Percentiles rank a stretch among this genome's conserved stretches.
phyloP scores from a whole-genome alignment of 2,888 invertebrate genomes.

The Nomada flava region DNA sequence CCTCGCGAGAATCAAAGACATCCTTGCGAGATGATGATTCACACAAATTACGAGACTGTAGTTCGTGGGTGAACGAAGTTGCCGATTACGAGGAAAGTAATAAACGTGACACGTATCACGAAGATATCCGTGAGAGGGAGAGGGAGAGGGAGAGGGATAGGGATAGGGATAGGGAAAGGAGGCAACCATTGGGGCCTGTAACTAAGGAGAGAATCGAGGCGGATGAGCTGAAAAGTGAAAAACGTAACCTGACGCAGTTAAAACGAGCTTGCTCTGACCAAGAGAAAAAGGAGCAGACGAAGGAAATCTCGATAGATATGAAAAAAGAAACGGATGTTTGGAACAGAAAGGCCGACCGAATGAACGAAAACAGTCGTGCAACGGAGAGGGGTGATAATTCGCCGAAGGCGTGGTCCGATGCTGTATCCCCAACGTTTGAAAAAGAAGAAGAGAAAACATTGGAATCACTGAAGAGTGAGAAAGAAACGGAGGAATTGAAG shows the following conservation, averaged over 20 bases:
- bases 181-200: slow-evolving; percentile 87
- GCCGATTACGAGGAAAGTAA: slow-evolving; percentile 82
- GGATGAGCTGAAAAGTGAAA: slow-evolving; percentile 85
- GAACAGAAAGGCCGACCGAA: slow-evolving; percentile 85
- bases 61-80: slow-evolving; percentile 81
- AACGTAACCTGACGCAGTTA: slow-evolving; percentile 85
- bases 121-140: slow-evolving; percentile 74
- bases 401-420: slow-evolving; percentile 85
- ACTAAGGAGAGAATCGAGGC: slow-evolving; percentile 87
- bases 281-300: slow-evolving; percentile 79
- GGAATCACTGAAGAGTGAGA: slow-evolving; percentile 84
- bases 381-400: slow-evolving; percentile 74
- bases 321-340: slow-evolving; percentile 86
- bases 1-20: slow-evolving; percentile 85
- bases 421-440: slow-evolving; percentile 81
- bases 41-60: slow-evolving; percentile 76
- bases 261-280: slow-evolving; percentile 83
- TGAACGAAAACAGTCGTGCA: slow-evolving; percentile 81
- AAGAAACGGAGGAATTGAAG: slow-evolving; percentile 77
- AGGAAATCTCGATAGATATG: slow-evolving; percentile 85
- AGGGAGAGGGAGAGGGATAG: slow-evolving; percentile 49
- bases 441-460: slow-evolving; percentile 83
- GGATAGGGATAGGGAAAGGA: slow-evolving; percentile 70
- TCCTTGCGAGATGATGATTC: slow-evolving; percentile 79
- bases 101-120: slow-evolving; percentile 80